Conservation (phyloP, 2,888 invertebrate genomes). For the Cacoxenus indagator region DNA sequence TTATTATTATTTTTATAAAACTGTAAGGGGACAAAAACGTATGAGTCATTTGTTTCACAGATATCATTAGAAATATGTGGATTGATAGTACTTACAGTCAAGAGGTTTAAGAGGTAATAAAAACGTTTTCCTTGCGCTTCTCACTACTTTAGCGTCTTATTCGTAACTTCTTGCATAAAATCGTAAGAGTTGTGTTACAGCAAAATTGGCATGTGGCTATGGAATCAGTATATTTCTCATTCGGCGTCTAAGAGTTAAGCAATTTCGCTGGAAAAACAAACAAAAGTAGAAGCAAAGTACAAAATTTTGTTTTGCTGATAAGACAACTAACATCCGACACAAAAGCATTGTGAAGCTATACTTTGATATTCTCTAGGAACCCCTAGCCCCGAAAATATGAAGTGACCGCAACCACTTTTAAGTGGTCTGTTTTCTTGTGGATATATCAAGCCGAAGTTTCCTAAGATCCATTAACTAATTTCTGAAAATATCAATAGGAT, state of each 20-base stretch:
- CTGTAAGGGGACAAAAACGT: not conserved
- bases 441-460: too few relatives aligned
- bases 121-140: not conserved
- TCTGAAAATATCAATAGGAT: too few relatives aligned
- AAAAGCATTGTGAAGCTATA: too few relatives aligned
- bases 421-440: too few relatives aligned
- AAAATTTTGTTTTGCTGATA: not conserved
- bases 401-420: too few relatives aligned
- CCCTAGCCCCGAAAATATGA: too few relatives aligned
- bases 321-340: not conserved
- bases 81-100: not conserved
- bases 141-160: not conserved
- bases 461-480: too few relatives aligned
- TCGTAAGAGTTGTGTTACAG: not conserved
- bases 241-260: not conserved
- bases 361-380: too few relatives aligned
- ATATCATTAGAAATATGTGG: not conserved
- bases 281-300: not conserved
- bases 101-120: constrained; percentile 12
- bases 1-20: not conserved
- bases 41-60: not conserved
- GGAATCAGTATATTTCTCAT: constrained; percentile 8
- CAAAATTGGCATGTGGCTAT: constrained; percentile 8
- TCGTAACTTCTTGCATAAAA: not conserved
- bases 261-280: not conserved